A percentile compares a stretch with the other conserved stretches of the same genome.
Conservation (phyloP, 2,888 invertebrate species). For the Tetanocera ferruginea region DNA sequence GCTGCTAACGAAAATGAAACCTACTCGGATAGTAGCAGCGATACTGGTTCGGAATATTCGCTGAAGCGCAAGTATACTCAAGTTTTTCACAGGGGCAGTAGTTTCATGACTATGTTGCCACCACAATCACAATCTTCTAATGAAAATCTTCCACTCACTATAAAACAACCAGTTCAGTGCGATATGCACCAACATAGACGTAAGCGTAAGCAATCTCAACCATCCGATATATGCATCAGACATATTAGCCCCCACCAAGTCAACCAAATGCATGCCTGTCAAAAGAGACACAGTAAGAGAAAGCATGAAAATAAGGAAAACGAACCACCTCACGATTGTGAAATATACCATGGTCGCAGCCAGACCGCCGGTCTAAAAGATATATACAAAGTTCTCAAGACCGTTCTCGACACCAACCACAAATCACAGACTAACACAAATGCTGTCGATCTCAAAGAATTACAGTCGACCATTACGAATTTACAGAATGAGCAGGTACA, state of each 20-base stretch:
- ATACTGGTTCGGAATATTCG: slow-evolving; percentile 52
- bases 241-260: slow-evolving; percentile 31
- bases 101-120: slow-evolving; percentile 54
- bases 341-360: slow-evolving; percentile 9
- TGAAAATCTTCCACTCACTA: slow-evolving; percentile 36
- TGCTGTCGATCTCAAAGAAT: slow-evolving; percentile 47
- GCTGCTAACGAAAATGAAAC: slow-evolving; percentile 41
- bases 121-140: slow-evolving; percentile 42
- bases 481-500: slow-evolving; percentile 63
- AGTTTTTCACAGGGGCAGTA: slow-evolving; percentile 53
- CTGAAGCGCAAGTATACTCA: slow-evolving; percentile 54
- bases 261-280: neutral
- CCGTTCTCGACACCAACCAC: slow-evolving; percentile 54
- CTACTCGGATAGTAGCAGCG: slow-evolving; percentile 44
- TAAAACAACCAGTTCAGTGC: neutral
- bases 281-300: slow-evolving; percentile 27
- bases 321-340: slow-evolving; percentile 27
- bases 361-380: slow-evolving; percentile 49
- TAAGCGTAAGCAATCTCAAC: slow-evolving; percentile 31
- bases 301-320: slow-evolving; percentile 47
- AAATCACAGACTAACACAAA: slow-evolving; percentile 38
- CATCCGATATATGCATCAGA: neutral
- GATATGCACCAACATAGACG: slow-evolving; percentile 4
- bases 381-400: slow-evolving; percentile 56
- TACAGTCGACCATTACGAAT: slow-evolving; percentile 56